phyloP scores from a whole-genome alignment of 2,888 invertebrate species.

The Lampropteryx suffumata region DNA sequence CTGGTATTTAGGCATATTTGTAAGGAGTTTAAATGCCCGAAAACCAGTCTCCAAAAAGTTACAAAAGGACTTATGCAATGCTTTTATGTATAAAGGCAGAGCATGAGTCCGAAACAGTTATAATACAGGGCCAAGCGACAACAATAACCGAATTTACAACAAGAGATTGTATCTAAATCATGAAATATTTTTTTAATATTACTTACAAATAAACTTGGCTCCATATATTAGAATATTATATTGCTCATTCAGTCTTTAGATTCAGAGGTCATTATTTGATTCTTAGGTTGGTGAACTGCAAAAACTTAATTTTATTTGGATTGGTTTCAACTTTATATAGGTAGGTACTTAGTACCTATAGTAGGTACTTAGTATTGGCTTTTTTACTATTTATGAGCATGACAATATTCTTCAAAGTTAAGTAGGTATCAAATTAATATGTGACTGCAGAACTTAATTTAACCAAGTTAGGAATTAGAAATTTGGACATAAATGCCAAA shows the following conservation, averaged over 20 bases:
- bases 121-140: slow-evolving; percentile 12
- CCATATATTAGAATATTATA: slow-evolving; percentile 17
- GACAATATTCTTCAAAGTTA: slow-evolving; percentile 9
- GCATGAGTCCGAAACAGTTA: slow-evolving; percentile 30
- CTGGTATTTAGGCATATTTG: slow-evolving; percentile 32
- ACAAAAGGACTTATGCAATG: slow-evolving; percentile 36
- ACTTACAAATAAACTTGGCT: slow-evolving; percentile 8
- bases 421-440: neutral
- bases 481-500: too few relatives aligned
- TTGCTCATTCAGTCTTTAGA: slow-evolving; percentile 4
- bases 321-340: too few relatives aligned
- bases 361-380: too few relatives aligned
- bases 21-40: slow-evolving; percentile 21
- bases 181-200: neutral
- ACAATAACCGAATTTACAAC: neutral
- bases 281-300: too few relatives aligned
- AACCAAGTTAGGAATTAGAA: too few relatives aligned
- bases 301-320: too few relatives aligned
- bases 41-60: slow-evolving; percentile 28
- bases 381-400: slow-evolving; percentile 9
- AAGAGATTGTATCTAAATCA: neutral
- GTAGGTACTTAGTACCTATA: too few relatives aligned
- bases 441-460: slow-evolving; percentile 6
- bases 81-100: slow-evolving; percentile 40
- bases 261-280: too few relatives aligned